Conservation (phyloP, 2,113 vertebrate species). For the Mystacornis crossleyi region DNA sequence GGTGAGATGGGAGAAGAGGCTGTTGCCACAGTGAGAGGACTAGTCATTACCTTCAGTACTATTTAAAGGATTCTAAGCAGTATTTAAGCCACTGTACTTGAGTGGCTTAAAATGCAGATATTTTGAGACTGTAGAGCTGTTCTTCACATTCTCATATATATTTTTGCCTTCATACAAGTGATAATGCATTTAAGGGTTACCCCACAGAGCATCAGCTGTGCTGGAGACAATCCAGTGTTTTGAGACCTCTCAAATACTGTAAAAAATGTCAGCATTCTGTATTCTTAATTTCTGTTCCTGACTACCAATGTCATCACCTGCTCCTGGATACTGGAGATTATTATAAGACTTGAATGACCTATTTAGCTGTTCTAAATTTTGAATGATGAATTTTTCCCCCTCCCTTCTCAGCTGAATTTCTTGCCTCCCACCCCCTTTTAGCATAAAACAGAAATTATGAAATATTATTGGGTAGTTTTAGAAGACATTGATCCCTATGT, state of each 20-base stretch:
- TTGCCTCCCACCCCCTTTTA: neutral
- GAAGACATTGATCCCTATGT: neutral
- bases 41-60: neutral
- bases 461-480: neutral
- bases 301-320: neutral
- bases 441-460: neutral
- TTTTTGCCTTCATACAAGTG: neutral
- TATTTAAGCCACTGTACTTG: neutral
- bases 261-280: neutral
- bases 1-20: neutral
- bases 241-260: neutral
- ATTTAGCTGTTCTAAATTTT: slow-evolving; percentile 58
- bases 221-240: neutral
- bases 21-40: neutral
- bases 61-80: neutral
- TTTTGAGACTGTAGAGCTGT: neutral
- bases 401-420: neutral
- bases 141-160: neutral
- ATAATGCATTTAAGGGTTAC: neutral
- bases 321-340: slow-evolving; percentile 39
- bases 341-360: slow-evolving; percentile 64
- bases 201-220: neutral
- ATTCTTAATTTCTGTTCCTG: neutral
- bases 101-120: neutral
- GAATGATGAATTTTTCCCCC: neutral